Evolutionary conservation across 2,113 vertebrate species (phyloP), one percentile per base, ranked within the genome.

Genomic region (Myxocyprinus asiaticus): DNA sequence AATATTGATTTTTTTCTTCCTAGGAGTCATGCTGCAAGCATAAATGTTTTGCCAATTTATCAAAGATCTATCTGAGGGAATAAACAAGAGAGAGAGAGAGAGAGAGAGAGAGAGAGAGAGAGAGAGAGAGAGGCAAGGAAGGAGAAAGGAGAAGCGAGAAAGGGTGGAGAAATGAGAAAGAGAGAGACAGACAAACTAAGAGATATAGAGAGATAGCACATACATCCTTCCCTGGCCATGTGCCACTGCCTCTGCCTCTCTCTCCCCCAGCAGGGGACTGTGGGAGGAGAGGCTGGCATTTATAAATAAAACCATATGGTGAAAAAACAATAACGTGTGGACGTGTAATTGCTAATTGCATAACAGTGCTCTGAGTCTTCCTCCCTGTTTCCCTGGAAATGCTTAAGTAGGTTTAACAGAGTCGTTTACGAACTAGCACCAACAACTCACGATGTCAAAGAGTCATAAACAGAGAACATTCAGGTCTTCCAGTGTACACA

Each of bases 281-380:
- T 84, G 81, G 84, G 85, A 84, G 83, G 83, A 77, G 69, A 81
- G 82, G 69, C 71, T 68, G 69, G 76, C 79, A 76, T 78, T 84
- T 86, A 82, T 82, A 86, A 88, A 86, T 85, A 85, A 84, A 83
- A 86, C 82, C 84, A 86, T 85, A 84, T 83, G 82, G 85, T 47
- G 66, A 63, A 83, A 61, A 69, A 74, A 82, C 77, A 82, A 81
- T 83, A 84, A 82, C 64, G 78, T 78, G 67, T 69, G 62, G 79
- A 81, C 70, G 67, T 79, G 82, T 76, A 75, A 84, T 61, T 83
- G 82, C 84, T 83, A 82, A 82, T 88, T 83, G 82, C 79, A 69
- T 82, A 80, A 84, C 74, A 83, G 67, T 56, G 47, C 55, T 73
- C 83, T 56, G 68, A 65, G 75, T 83, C 68, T 68, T 77, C 67